Evolutionary conservation across 1,140 invertebrate species (phyloP), one percentile per base, ranked within the genome.

Genomic region (Heliothis virescens): DNA sequence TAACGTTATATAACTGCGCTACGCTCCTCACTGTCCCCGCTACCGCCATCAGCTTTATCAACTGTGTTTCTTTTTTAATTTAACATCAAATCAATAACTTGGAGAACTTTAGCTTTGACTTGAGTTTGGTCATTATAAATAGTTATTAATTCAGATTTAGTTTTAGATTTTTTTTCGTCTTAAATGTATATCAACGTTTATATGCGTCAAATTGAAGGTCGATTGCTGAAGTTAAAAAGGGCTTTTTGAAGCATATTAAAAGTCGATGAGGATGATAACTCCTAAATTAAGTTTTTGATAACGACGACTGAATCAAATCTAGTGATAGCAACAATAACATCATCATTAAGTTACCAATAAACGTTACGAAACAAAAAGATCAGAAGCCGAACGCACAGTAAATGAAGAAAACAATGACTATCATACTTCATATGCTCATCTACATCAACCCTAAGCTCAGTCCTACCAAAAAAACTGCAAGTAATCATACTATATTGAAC

Each of bases 1-100:
- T 71, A 53, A 71, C 67, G 67, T 71, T 71, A 71, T 50, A 53
- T 71, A 71, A 71, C 67, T 71, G 67, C 47, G 18, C 67, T 50
- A 71, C 21, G 52, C 67, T 67, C 34, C 26, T 29, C 48, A 53
- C 48, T 71, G 67, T 71, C 67, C 29, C n/a, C 62, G 67, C 48
- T 53, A 71, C 65, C 47, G 41, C 16, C 48, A 41, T 52, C 48
- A 26, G 47, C 18, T 15, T 52, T 52, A 26, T 52, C 18, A 71
- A 53, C 67, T 71, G 67, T 71, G 29, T n/a, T 47, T 41, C 34
- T 47, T 52, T 52, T 53, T 71, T 53, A 53, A 71, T 71, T 71
- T 15, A 10, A 53, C 48, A 71, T 41, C 34, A 71, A 71, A 29
- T 71, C 67, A 71, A 71, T 67, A 67, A 12, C 10, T 48, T 18